Percentiles rank a stretch among this genome's conserved stretches.
These are phyloP conservation scores for Pteromalus puparum DNA, from an alignment of 1,140 invertebrate species.

Conservation along the genomic window DNA sequence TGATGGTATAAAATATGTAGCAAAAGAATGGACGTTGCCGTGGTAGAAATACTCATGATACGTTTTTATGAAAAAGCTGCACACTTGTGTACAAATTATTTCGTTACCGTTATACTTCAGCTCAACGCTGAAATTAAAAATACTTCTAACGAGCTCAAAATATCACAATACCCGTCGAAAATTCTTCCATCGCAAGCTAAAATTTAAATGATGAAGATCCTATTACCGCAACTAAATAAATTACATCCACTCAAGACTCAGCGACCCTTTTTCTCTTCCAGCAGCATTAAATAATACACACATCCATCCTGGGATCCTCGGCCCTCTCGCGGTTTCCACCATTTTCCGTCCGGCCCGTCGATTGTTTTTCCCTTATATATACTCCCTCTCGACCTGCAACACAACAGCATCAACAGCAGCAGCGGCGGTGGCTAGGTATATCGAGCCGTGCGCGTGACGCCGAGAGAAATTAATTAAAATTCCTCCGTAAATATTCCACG, in stretches of 20 bases:
- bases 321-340: too few relatives aligned
- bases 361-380: neutral
- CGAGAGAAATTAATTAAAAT: conserved; percentile 68
- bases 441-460: conserved; percentile 33
- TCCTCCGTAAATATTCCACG: conserved; percentile 60
- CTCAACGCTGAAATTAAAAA: too few relatives aligned
- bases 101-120: too few relatives aligned
- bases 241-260: neutral
- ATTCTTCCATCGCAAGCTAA: neutral
- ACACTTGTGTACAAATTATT: too few relatives aligned
- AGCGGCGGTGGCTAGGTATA: neutral
- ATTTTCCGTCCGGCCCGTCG: neutral
- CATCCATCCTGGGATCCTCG: neutral
- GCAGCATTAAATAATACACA: neutral
- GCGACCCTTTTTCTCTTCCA: too few relatives aligned
- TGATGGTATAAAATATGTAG: too few relatives aligned
- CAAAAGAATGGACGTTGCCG: too few relatives aligned
- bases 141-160: neutral
- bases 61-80: too few relatives aligned
- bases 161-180: too few relatives aligned
- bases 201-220: too few relatives aligned
- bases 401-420: neutral
- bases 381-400: neutral
- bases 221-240: neutral
- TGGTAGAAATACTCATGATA: too few relatives aligned